Base-by-base conservation (phyloP, 2,888 invertebrate species). In the Ennomos fuscantarius region DNA sequence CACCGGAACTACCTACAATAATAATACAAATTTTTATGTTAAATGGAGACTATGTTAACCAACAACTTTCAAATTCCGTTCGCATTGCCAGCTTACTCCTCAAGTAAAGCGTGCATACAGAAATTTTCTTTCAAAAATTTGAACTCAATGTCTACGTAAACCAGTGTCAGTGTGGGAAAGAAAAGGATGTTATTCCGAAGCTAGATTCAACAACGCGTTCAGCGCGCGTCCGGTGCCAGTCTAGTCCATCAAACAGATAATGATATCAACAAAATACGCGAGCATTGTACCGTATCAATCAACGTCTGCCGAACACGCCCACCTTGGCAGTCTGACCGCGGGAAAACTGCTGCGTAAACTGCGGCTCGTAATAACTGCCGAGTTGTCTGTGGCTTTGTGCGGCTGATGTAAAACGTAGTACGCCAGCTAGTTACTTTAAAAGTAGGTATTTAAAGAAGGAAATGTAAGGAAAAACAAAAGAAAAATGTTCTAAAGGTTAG, bases 261-360 rank as follows among this genome's bases (percentile, higher is more conserved):
- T 59, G 58, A 54, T 59, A 59, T 59, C 58, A 52, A 42, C 55
- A 44, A 52, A 41, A 56, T 53, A 52, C 46, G 51, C 50, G 46
- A 43, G 48, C 62, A 47, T 48, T 55, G 66, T 53, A 63, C 61
- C 62, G 58, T 69, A 76, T 78, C 75, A 73, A 76, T 79, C 78
- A 74, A 68, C 52, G 65, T 68, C 65, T 36, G 59, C 61, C 51
- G 35, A 54, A 15, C 69, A 68, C 73, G 70, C 76, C 73, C 66
- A 66, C 66, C 62, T 72, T 76, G 76, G 73, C 75, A 73, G 65
- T 67, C 60, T 50, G 63, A 61, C 49, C 49, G 52, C 9, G 13
- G 11, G 13, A 8, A 5, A 2, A 59, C 49, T 53, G 34, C 52
- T 58, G 9, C 11, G 8, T 44, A 41, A 35, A 11, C 57, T 52